phyloP scores from a whole-genome alignment of 2,797 vertebrate genomes.

The Spea hammondii region DNA sequence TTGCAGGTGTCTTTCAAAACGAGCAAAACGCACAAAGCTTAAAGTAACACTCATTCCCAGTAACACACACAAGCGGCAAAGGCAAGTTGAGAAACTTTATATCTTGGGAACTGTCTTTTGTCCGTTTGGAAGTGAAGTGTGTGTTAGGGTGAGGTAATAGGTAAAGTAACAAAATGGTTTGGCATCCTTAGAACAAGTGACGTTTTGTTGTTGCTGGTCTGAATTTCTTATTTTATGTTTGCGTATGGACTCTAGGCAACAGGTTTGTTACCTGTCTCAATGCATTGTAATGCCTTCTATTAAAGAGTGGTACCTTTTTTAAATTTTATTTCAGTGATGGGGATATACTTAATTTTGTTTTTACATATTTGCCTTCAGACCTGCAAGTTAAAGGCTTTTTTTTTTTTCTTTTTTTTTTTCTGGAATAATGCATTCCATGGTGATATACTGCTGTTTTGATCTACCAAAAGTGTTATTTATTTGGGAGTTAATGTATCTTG shows the following conservation, averaged over 20 bases:
- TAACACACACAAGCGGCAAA: conserved; percentile 83
- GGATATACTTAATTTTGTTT: conserved; percentile 65
- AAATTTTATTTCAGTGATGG: conserved; percentile 77
- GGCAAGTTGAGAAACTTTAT: conserved; percentile 83
- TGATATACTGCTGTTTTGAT: conserved; percentile 66
- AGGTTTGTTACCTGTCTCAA: conserved; percentile 81
- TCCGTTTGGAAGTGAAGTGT: conserved; percentile 62
- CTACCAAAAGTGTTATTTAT: conserved; percentile 70
- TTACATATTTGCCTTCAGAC: conserved; percentile 81
- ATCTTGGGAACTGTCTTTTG: conserved; percentile 89
- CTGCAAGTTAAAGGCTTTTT: conserved; percentile 76
- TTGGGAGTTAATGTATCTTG: conserved; percentile 64
- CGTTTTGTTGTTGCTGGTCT: conserved; percentile 76
- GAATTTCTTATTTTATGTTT: conserved; percentile 87
- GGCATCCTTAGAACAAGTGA: conserved; percentile 84
- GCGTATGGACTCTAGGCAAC: conserved; percentile 76
- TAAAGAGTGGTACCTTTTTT: conserved; percentile 81
- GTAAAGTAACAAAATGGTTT: conserved; percentile 81
- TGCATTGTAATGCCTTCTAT: conserved; percentile 85
- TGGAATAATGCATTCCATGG: conserved; percentile 72
- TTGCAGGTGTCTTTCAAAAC: conserved; percentile 99
- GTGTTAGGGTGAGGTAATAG: conserved; percentile 75
- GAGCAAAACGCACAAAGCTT: conserved; percentile 99
- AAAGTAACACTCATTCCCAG: conserved; percentile 79
- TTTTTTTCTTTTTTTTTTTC: conserved; percentile 68